Base-by-base conservation (phyloP, 92 coral and sea anemone species). In the Phenganax marumi region DNA sequence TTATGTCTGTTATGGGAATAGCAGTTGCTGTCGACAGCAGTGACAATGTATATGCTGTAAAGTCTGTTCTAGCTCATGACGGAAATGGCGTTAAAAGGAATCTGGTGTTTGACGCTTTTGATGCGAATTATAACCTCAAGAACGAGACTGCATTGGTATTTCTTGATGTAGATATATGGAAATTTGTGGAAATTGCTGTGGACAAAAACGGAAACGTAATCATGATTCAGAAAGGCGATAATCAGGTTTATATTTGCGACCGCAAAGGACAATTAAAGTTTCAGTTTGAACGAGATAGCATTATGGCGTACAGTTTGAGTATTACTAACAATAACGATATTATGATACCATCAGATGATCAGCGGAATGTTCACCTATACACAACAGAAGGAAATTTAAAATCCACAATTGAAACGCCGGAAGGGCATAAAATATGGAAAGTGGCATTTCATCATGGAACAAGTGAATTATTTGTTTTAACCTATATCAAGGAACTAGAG, bases 261-360 rank as follows among this genome's bases (percentile, higher is more conserved):
- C 23, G 12, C 49, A 33, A 14, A 8, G 72, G 72, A 66, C 17
- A 66, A 49, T 66, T 66, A n/a, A 66, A 66, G 43, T 33, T 25
- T 25, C 11, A 66, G 50, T 66, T 66, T 33, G 14, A 66, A 25
- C 50, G 72, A 25, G 18, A 66, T 0, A 49, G 51, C 0, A 6
- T 0, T 33, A 0, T 2, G 10, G 49, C 26, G 24, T 49, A 49
- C 72, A 66, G 72, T 8, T 25, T 66, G 72, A 66, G 72, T 24
- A 66, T 24, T 24, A 25, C 72, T 66, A 23, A 25, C 50, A 39
- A 25, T 7, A 66, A 66, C 43, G 72, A 66, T 0, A 33, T 66
- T 49, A 66, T 66, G 72, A 66, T 66, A 66, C 7, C 14, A 66
- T 66, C 50, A 66, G 72, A 66, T 66, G 50, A 66, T 66, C 12